Base-by-base conservation (phyloP, 1,140 invertebrate genomes). In the Nephila pilipes region DNA sequence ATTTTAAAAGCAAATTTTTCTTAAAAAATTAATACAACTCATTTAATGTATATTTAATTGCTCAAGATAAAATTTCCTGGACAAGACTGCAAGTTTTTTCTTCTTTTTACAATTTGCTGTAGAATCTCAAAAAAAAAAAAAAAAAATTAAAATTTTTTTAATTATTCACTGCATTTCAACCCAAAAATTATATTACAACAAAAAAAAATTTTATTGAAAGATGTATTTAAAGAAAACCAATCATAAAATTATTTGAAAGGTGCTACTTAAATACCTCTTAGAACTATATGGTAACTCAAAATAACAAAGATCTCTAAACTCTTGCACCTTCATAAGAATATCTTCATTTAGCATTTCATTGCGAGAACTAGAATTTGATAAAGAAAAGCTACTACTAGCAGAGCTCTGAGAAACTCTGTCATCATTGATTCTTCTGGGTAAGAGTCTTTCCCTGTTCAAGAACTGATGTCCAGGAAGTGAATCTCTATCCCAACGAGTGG, bases 231-330 rank as follows among this genome's bases (percentile, higher is more conserved):
- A 25, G 12, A 54, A 54, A n/a, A 22, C 22, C 1, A 6, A 83
- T n/a, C 22, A 25, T 83, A 83, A 36, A 16, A 29, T 75, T 8
- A 32, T 4, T 75, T 75, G 69, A 75, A 29, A 16, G 5, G 18
- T 75, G 18, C 5, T 12, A 75, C 14, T 32, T 29, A 22, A 20
- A 36, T 93, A 93, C 91, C 91, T 93, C 60, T 79, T 87, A 46
- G 60, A 57, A 58, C 8, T 87, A 58, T 93, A 93, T 14, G 91
- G 91, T 46, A 93, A 80, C 55, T 93, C 83, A 80, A 80, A 38
- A 79, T 93, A 93, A 60, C 83, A 69, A 54, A 87, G 20, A 87
- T 93, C 91, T 87, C 91, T 93, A 46, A 29, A 79, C 22, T 87
- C 91, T 60, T 93, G 83, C 4, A 79, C 85, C n/a, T 93, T 91